phyloP scores from a whole-genome alignment of 2,113 vertebrate species.

The Carassius auratus region DNA sequence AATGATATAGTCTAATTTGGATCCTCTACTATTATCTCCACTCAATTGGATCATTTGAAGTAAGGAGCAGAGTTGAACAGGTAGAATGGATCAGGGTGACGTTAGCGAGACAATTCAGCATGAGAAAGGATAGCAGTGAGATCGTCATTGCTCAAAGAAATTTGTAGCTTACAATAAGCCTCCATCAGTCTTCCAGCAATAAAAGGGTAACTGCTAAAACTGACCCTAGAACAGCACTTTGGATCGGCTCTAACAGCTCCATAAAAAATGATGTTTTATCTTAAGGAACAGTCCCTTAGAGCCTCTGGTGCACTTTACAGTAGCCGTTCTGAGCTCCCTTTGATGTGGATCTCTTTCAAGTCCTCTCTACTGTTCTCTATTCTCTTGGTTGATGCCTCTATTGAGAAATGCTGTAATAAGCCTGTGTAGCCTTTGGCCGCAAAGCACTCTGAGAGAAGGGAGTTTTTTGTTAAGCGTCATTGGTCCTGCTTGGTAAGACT shows the following conservation, averaged over 20 bases:
- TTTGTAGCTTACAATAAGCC: conserved; percentile 1
- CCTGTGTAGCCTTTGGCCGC: conserved; percentile 37
- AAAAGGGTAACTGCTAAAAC: conserved; percentile 17
- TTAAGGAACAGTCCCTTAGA: conserved; percentile 9
- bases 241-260: not conserved
- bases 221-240: conserved; percentile 38
- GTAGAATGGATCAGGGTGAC: conserved; percentile 9
- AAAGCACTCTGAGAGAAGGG: conserved; percentile 15
- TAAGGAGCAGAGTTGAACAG: conserved; percentile 7
- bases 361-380: conserved; percentile 19
- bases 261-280: conserved; percentile 27
- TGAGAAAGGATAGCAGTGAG: not conserved
- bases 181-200: conserved; percentile 8
- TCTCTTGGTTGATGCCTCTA: conserved; percentile 44
- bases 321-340: conserved; percentile 34
- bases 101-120: not conserved
- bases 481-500: conserved; percentile 14
- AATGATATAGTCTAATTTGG: conserved; percentile 21
- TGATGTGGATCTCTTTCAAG: conserved; percentile 47
- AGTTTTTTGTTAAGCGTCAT: conserved; percentile 8
- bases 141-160: not conserved
- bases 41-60: not conserved
- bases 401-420: conserved; percentile 45
- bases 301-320: conserved; percentile 47
- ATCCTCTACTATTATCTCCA: not conserved